phyloP scores from a whole-genome alignment of 2,113 vertebrate species.

The Bos indicus region DNA sequence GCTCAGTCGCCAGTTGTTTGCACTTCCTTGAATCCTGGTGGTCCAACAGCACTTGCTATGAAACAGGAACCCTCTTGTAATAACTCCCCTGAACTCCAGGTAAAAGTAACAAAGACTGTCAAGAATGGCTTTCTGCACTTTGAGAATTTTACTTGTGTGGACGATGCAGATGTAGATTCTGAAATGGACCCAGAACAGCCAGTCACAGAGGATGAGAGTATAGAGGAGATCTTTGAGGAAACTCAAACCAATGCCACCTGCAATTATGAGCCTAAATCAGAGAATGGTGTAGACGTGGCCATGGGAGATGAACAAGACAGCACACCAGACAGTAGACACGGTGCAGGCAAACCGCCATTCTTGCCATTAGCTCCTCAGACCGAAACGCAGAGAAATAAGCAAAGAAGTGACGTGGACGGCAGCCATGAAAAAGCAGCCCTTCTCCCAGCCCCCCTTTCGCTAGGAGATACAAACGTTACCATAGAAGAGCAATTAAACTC shows the following conservation, averaged over 20 bases:
- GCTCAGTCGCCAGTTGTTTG: constrained; percentile 71
- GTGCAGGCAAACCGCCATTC: constrained; percentile 66
- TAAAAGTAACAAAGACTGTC: constrained; percentile 71
- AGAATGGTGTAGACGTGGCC: constrained; percentile 65
- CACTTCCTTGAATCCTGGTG: constrained; percentile 67
- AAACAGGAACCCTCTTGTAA: constrained; percentile 69
- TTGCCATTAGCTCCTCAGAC: constrained; percentile 67
- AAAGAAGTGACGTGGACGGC: constrained; percentile 70
- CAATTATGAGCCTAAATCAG: constrained; percentile 68
- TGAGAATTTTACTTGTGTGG: constrained; percentile 72
- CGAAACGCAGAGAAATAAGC: constrained; percentile 71
- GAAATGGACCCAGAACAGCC: constrained; percentile 73
- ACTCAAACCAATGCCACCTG: constrained; percentile 67
- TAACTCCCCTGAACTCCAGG: constrained; percentile 73
- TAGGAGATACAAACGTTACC: constrained; percentile 65
- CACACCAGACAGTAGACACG: constrained; percentile 65
- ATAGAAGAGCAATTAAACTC: constrained; percentile 72
- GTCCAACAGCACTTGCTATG: constrained; percentile 67
- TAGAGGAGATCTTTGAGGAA: constrained; percentile 72
- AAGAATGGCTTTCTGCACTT: constrained; percentile 74
- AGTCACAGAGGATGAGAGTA: constrained; percentile 70
- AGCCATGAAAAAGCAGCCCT: constrained; percentile 65
- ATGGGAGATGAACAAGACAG: constrained; percentile 68
- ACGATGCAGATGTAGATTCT: constrained; percentile 73
- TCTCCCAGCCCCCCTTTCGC: constrained; percentile 65